These are phyloP conservation scores for Noctua fimbriata DNA, from an alignment of 2,888 invertebrate genomes.

Conservation along the genomic window DNA sequence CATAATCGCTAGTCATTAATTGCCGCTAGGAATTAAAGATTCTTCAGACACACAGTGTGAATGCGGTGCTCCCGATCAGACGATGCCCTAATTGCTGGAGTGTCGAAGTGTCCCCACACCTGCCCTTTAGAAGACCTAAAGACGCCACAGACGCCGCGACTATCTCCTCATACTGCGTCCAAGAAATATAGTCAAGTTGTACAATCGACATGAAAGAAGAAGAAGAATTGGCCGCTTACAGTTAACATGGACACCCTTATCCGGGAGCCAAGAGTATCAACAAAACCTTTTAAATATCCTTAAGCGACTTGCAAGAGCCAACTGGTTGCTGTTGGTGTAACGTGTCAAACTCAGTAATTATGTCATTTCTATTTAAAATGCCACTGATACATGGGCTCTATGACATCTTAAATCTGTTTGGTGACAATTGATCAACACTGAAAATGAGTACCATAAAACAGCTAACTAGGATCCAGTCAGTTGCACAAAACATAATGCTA, in stretches of 20 bases:
- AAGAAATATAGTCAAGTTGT: no score
- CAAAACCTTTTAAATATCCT: slow-evolving; percentile 12
- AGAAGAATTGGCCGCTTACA: neutral
- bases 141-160: no score
- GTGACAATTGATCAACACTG: slow-evolving; percentile 24
- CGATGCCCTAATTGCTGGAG: no score
- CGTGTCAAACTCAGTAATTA: neutral
- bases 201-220: no score
- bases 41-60: no score
- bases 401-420: neutral
- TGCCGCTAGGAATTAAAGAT: neutral
- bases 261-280: slow-evolving; percentile 62
- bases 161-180: no score
- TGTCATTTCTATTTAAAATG: neutral
- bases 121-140: no score
- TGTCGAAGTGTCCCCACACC: no score
- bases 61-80: no score
- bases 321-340: neutral
- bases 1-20: neutral
- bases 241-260: neutral
- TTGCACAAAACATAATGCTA: slow-evolving; percentile 10
- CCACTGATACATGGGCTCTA: neutral
- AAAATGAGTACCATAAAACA: slow-evolving; percentile 71
- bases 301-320: neutral
- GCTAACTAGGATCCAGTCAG: neutral